Evolutionary conservation across 2,797 vertebrate species (phyloP).

Genomic region (Agapornis canus): DNA sequence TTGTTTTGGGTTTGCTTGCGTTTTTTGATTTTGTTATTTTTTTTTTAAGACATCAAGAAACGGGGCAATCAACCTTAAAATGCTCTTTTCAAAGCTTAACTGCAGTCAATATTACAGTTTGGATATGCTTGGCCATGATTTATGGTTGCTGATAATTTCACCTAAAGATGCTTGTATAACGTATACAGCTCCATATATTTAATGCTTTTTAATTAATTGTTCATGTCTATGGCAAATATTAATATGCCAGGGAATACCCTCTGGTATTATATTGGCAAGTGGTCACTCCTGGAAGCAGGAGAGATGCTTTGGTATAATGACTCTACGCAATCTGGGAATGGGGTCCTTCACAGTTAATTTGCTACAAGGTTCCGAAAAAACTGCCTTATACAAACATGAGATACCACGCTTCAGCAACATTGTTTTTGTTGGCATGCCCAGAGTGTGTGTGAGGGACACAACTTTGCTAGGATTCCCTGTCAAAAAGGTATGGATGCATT

Average conservation of each 20-base stretch:
- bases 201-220: background rate
- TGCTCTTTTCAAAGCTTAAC: background rate
- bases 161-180: background rate
- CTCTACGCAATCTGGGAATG: constrained; percentile 65
- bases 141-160: background rate
- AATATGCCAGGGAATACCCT: background rate
- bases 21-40: fast-evolving
- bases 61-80: background rate
- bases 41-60: background rate
- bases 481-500: constrained; percentile 32
- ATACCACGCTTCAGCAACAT: constrained; percentile 57
- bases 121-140: background rate
- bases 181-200: background rate
- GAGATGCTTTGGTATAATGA: constrained; percentile 58
- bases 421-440: background rate
- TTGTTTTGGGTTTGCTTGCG: fast-evolving
- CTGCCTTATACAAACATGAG: constrained; percentile 44
- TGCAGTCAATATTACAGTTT: background rate
- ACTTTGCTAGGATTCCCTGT: background rate
- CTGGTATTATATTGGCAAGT: constrained; percentile 58
- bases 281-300: constrained; percentile 67
- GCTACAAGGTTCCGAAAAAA: background rate
- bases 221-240: background rate
- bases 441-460: constrained; percentile 36
- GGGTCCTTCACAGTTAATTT: constrained; percentile 7